phyloP scores from a whole-genome alignment of 2,888 invertebrate species.

The Phyllotreta striolata region DNA sequence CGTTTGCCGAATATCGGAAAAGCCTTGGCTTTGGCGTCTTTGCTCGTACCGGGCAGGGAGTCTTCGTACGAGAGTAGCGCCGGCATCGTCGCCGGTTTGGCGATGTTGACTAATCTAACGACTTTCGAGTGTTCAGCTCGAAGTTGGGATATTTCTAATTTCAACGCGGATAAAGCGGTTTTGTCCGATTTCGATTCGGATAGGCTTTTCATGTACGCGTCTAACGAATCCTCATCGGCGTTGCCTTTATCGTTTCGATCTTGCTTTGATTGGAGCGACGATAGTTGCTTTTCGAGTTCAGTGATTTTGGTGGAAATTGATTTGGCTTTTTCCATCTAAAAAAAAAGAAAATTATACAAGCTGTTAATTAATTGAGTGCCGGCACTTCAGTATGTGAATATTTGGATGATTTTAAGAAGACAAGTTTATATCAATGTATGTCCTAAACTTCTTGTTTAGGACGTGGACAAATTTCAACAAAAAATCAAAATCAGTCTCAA shows the following conservation, averaged over 20 bases:
- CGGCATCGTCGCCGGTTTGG: slow-evolving; percentile 72
- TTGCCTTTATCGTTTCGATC: slow-evolving; percentile 44
- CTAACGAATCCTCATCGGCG: slow-evolving; percentile 76
- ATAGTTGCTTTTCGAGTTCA: slow-evolving; percentile 67
- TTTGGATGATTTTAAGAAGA: no score
- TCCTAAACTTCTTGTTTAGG: no score
- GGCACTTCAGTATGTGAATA: no score
- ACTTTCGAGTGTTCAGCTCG: slow-evolving; percentile 74
- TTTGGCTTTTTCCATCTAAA: slow-evolving; percentile 72
- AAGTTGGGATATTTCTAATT: slow-evolving; percentile 73
- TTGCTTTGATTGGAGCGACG: slow-evolving; percentile 57
- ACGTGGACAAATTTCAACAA: no score
- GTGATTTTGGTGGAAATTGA: slow-evolving; percentile 65
- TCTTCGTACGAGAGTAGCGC: slow-evolving; percentile 57
- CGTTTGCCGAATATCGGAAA: slow-evolving; percentile 66
- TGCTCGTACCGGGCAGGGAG: slow-evolving; percentile 38
- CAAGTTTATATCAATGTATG: slow-evolving; percentile 1
- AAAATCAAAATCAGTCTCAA: no score
- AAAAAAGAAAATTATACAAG: slow-evolving; percentile 38
- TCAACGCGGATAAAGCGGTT: slow-evolving; percentile 70
- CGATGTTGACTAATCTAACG: slow-evolving; percentile 76
- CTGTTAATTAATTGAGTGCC: no score
- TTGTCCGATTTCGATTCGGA: slow-evolving; percentile 63
- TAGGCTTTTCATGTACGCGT: slow-evolving; percentile 81
- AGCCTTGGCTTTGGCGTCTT: slow-evolving; percentile 25